Conservation (phyloP, 2,113 vertebrate species). For the Oncorhynchus nerka region DNA sequence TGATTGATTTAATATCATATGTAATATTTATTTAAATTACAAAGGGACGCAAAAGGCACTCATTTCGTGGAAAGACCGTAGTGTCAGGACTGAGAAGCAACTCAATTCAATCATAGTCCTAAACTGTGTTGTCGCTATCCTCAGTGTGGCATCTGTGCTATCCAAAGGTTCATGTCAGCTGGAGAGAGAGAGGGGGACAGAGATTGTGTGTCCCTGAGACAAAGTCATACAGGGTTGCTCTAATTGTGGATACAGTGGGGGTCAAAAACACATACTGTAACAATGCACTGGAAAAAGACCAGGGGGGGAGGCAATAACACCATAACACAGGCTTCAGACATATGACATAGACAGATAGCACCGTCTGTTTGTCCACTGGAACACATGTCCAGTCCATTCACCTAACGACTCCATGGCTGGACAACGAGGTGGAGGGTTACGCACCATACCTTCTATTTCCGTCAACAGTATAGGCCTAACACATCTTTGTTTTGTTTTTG, state of each 20-base stretch:
- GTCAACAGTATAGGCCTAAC: no score
- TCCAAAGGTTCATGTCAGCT: constrained; percentile 50
- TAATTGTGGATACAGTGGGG: constrained; percentile 32
- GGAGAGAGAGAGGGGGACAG: neutral
- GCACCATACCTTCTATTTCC: no score
- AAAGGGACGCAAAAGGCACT: no score
- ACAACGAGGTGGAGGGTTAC: no score
- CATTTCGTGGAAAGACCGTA: no score
- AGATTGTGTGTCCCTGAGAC: constrained; percentile 1
- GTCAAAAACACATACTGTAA: constrained; percentile 5
- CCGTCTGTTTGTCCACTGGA: neutral
- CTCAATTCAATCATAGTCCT: neutral
- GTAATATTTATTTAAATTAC: no score
- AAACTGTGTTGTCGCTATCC: neutral
- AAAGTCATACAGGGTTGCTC: constrained; percentile 32
- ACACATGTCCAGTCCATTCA: neutral
- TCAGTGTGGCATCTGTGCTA: constrained; percentile 45
- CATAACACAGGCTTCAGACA: neutral
- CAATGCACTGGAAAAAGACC: constrained; percentile 34
- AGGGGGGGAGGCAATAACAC: constrained; percentile 18
- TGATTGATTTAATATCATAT: no score
- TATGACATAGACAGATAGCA: neutral
- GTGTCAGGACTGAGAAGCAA: neutral
- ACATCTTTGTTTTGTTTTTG: no score
- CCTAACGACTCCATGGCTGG: neutral